Base-by-base conservation (phyloP, 2,113 vertebrate species). In the Amblyopsis rosae region DNA sequence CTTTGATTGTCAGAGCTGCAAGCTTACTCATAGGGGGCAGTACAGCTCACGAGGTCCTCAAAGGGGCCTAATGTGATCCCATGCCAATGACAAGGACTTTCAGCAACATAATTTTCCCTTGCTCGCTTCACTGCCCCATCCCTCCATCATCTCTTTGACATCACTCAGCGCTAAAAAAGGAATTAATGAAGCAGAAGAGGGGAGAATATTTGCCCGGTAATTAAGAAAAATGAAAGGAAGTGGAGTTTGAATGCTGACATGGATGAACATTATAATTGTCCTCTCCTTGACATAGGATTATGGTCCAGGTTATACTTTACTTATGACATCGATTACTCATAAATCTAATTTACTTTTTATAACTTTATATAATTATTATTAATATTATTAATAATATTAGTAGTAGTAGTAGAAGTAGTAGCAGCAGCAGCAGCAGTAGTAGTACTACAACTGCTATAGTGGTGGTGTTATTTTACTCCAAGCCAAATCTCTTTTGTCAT, bases 181-280 rank as follows among this genome's bases (percentile, higher is more conserved):
- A 83, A 73, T 80, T 92, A 93, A 92, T 92, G 91, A 92, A 88
- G 87, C 88, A 88, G 82, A 87, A 76, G 81, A 81, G 67, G 75
- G 68, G 77, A 76, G 87, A 87, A 89, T 89, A 87, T 90, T 90
- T 87, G 77, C 79, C 81, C 59, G 47, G 83, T 92, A 92, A 93
- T 93, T 92, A 92, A 90, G 90, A 93, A 88, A 91, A 92, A 93
- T 93, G 88, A 90, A 90, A 86, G 79, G 82, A 89, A 81, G 84
- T 71, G 49, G 83, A 84, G 84, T 87, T 86, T 83, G 80, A 87
- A 88, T 87, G 80, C 84, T 88, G 84, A 86, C 84, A 83, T 47
- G 59, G 69, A 83, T 77, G 80, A 75, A 74, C 81, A 65, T 83
- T 75, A 51, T 91, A 90, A 91, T 92, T 90, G 87, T 90, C 88